phyloP scores from a whole-genome alignment of 2,113 vertebrate genomes.

The Apistogramma diplotaenia region DNA sequence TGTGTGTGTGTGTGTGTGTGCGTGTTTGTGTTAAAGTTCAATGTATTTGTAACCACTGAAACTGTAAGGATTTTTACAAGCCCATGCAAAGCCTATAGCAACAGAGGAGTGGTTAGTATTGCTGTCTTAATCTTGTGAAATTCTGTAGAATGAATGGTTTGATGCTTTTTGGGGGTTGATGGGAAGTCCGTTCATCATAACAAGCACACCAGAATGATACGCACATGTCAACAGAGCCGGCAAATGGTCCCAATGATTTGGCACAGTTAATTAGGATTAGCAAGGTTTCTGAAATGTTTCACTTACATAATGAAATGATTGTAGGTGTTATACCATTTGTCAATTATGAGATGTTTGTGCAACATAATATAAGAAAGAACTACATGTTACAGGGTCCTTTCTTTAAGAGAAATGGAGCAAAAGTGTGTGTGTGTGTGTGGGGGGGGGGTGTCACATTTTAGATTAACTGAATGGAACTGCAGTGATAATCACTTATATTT shows the following conservation, averaged over 20 bases:
- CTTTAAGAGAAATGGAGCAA: background rate
- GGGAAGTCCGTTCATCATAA: background rate
- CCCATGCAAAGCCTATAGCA: conserved; percentile 67
- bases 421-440: too few species aligned
- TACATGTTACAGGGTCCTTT: background rate
- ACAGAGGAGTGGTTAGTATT: conserved; percentile 46
- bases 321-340: background rate
- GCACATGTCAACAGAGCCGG: background rate
- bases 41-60: conserved; percentile 25
- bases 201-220: conserved; percentile 5
- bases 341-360: background rate
- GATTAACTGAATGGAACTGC: background rate
- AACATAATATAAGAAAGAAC: background rate
- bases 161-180: background rate
- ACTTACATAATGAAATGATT: background rate
- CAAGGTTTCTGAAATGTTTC: background rate
- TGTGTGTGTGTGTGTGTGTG: conserved; percentile 8
- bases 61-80: conserved; percentile 27
- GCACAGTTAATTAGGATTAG: conserved; percentile 8
- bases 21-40: background rate
- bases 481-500: background rate
- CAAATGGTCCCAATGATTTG: conserved; percentile 26
- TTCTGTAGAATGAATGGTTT: background rate
- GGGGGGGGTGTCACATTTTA: too few species aligned
- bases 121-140: conserved; percentile 33